A percentile compares a stretch with the other conserved stretches of the same genome.
These are phyloP conservation scores for Empidonax traillii DNA, from an alignment of 2,113 vertebrate species.

Conservation along the genomic window DNA sequence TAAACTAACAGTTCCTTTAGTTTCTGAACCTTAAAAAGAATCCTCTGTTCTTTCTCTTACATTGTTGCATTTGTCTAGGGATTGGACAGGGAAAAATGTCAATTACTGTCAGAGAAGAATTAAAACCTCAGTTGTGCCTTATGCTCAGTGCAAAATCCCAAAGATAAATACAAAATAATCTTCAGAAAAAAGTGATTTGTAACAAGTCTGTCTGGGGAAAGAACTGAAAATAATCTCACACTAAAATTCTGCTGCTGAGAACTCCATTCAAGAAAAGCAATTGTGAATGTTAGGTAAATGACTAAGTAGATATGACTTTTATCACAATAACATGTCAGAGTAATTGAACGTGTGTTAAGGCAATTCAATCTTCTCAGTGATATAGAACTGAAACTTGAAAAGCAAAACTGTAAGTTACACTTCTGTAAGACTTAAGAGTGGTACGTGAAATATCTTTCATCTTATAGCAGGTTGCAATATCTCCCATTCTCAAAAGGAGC, in stretches of 20 bases:
- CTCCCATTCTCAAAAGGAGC: neutral
- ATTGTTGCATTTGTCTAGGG: neutral
- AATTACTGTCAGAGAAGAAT: neutral
- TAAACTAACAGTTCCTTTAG: neutral
- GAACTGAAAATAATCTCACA: neutral
- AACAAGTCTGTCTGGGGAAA: neutral
- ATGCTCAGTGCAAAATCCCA: neutral
- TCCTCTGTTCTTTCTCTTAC: neutral
- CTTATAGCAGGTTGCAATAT: neutral
- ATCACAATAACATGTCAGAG: neutral
- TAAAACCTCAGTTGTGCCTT: neutral
- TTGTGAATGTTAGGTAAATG: neutral
- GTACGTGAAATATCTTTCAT: neutral
- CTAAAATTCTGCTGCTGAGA: neutral
- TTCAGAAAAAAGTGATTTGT: neutral
- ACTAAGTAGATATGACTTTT: neutral
- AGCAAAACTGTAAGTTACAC: neutral
- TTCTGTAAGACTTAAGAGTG: neutral
- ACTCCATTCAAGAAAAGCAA: neutral
- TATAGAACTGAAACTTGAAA: neutral
- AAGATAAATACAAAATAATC: neutral
- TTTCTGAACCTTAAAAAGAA: neutral
- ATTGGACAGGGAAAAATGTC: neutral
- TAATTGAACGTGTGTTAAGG: neutral
- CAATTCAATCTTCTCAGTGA: neutral